phyloP scores from a whole-genome alignment of 2,888 invertebrate genomes.

The Junonia oenone region DNA sequence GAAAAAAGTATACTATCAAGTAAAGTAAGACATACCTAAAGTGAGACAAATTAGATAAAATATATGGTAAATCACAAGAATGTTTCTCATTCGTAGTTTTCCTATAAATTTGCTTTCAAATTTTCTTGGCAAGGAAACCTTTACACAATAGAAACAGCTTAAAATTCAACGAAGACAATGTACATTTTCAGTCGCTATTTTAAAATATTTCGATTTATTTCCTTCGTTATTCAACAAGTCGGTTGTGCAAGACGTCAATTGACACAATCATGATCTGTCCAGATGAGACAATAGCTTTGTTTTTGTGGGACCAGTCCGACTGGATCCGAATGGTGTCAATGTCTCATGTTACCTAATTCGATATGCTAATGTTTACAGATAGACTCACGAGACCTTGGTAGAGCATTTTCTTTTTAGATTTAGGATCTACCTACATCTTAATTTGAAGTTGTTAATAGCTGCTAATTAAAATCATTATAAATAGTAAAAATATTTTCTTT shows the following conservation, averaged over 20 bases:
- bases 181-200: background rate
- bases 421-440: background rate
- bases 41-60: too few species aligned
- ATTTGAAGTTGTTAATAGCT: background rate
- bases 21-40: too few species aligned
- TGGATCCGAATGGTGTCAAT: slow-evolving; percentile 14
- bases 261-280: slow-evolving; percentile 1
- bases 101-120: too few species aligned
- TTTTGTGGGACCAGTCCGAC: slow-evolving; percentile 1
- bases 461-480: too few species aligned
- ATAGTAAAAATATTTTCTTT: too few species aligned
- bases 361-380: background rate
- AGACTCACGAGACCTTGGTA: background rate
- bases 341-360: slow-evolving; percentile 5
- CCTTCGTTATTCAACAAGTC: background rate
- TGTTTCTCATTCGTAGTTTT: too few species aligned
- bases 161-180: background rate
- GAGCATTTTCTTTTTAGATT: background rate
- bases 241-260: background rate
- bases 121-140: too few species aligned
- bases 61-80: too few species aligned
- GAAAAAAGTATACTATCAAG: too few species aligned
- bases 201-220: background rate
- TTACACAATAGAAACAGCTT: too few species aligned
- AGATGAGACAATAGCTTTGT: slow-evolving; percentile 1